phyloP scores from a whole-genome alignment of 2,888 invertebrate species.

The Formica aserva region DNA sequence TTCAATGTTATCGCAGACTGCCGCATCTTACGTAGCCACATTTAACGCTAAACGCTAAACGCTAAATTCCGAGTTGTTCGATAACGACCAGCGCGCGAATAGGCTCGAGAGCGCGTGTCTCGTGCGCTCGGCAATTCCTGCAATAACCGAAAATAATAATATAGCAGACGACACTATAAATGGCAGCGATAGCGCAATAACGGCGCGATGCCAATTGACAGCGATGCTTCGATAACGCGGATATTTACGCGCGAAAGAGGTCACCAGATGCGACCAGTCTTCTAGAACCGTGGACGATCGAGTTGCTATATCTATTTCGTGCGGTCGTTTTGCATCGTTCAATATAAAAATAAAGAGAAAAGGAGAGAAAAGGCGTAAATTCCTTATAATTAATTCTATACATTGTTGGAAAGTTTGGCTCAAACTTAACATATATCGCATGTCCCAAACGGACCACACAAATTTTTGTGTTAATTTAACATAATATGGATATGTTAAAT shows the following conservation, averaged over 20 bases:
- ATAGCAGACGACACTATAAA: conserved; percentile 38
- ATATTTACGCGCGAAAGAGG: conserved; percentile 46
- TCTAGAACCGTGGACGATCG: conserved; percentile 17
- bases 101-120: conserved; percentile 35
- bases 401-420: no score
- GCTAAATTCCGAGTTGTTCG: background rate
- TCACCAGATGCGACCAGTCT: conserved; percentile 24
- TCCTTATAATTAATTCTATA: background rate
- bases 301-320: background rate
- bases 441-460: no score
- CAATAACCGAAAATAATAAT: conserved; percentile 57
- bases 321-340: background rate
- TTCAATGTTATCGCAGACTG: conserved; percentile 24
- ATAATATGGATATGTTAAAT: no score
- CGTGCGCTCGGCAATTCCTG: conserved; percentile 47
- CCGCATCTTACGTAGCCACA: background rate
- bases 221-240: conserved; percentile 49
- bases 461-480: no score
- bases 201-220: conserved; percentile 49
- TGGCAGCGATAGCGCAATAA: conserved; percentile 46
- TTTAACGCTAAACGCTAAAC: conserved; percentile 1
- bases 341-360: background rate
- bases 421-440: no score
- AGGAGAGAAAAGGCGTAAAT: background rate
- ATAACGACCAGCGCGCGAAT: conserved; percentile 10